These are phyloP conservation scores for Pseudotriccus pelzelni DNA, from an alignment of 2,797 vertebrate genomes.

Conservation along the genomic window DNA sequence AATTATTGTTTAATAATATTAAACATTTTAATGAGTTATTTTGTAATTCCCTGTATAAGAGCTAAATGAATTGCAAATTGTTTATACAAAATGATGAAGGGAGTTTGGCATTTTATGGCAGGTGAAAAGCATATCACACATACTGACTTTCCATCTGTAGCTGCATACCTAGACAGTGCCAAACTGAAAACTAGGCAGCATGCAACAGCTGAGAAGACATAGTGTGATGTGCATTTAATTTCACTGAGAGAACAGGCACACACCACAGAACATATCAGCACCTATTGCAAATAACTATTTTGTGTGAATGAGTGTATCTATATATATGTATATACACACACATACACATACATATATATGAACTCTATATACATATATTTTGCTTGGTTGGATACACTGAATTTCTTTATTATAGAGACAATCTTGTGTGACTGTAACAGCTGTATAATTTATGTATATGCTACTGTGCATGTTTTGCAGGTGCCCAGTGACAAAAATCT, in stretches of 20 bases:
- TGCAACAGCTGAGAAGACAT: neutral
- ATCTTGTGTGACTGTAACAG: neutral
- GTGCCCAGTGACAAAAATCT: neutral
- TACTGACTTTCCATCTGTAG: neutral
- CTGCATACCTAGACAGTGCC: neutral
- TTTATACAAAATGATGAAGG: neutral
- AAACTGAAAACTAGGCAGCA: neutral
- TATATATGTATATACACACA: neutral
- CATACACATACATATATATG: neutral
- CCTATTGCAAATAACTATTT: neutral
- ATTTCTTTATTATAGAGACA: neutral
- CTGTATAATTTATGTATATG: neutral
- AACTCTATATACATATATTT: neutral
- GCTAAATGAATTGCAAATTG: neutral
- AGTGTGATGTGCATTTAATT: neutral
- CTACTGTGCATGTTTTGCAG: neutral
- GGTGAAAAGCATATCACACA: neutral
- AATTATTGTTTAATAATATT: neutral
- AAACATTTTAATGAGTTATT: constrained; percentile 8
- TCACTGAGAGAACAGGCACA: neutral
- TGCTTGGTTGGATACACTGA: neutral
- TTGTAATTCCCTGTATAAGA: neutral
- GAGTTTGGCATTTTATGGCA: neutral
- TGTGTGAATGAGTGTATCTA: neutral
- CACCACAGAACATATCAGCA: neutral